Evolutionary conservation across 2,888 invertebrate species (phyloP), one percentile per base, ranked within the genome.

Genomic region (Netelia inedita): DNA sequence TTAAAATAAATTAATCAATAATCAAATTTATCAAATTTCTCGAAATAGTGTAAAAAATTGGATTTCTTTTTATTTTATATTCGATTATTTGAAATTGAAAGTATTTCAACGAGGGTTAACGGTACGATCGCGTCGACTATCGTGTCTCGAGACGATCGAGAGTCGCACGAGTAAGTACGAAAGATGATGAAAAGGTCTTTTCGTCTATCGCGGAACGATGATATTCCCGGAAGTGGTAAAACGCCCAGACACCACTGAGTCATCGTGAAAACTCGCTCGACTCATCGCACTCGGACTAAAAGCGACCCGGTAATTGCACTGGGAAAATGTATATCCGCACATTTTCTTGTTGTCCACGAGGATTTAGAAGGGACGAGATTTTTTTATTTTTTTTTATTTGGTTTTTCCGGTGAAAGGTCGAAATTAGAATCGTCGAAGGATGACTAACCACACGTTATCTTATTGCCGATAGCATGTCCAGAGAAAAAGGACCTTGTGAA

Each of bases 231-330:
- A 75, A 75, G 75, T 75, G 50, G 63, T 59, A 66, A 65, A 61
- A 75, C 41, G 68, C 66, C 73, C 66, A 35, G 43, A 68, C 43
- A 55, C 6, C 59, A 57, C 63, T 82, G 81, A 82, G 69, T 82
- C 81, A 82, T 82, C 46, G 75, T 63, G 50, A 71, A 75, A 75
- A 75, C 69, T 63, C 46, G 23, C n/a, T 19, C 41, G 68, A 16
- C 76, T 57, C 57, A 68, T 46, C 46, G 28, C 28, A 46, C 11
- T 46, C 14, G 11, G 46, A 41, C 21, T n/a, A 10, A 65, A 23
- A 75, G 65, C 35, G 21, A 65, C 55, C 14, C 28, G 28, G 14
- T 66, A 68, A 68, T 68, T 78, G 16, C 68, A 50, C 59, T 35
- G 23, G 43, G 57, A 46, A 61, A 69, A 78, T 55, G 57, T 53